Base-by-base conservation (phyloP, 2,888 invertebrate genomes). In the Mesorhabditis spiculigera region DNA sequence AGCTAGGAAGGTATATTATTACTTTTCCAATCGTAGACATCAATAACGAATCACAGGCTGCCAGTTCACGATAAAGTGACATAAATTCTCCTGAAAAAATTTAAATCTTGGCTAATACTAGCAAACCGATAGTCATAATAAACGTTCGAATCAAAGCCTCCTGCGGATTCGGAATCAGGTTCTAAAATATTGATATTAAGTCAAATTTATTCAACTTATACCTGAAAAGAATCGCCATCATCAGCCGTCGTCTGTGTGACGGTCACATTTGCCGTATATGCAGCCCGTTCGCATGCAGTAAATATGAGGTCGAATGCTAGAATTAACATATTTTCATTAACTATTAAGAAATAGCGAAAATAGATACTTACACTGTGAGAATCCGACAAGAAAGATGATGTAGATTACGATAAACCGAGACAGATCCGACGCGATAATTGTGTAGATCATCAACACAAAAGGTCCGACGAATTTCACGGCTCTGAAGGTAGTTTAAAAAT, bases 391-490 rank as follows among this genome's bases (percentile, higher is more conserved):
- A 86, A 98, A 98, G 5, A 98, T 94, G 75, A 94, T 88, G 86
- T 97, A 98, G 86, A 98, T 98, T 68, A 93, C 92, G 72, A 95
- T 94, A 87, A 98, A 98, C 77, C 97, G 90, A 43, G 70, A 68
- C 5, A 79, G 71, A 74, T 79, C 79, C 0, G 79, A 76, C 4
- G 79, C 76, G 66, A 97, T 92, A 95, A 97, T 97, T 75, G 95
- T 91, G 88, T 97, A 97, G 81, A 97, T 95, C 96, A 97, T 97
- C 81, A 96, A 95, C 41, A 97, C 96, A 90, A 97, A 97, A 0
- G 97, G 96, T 5, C 97, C 97, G 4, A 97, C 95, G 0, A 95
- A 81, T 43, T 75, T 73, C 28, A 79, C 74, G 0, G 78, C 79
- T 69, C 76, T 78, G 72, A 69, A 76, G 42, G 28, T 45, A 44